These are phyloP conservation scores for Drosophila suboccidentalis DNA, from an alignment of 2,888 invertebrate genomes.

Conservation along the genomic window DNA sequence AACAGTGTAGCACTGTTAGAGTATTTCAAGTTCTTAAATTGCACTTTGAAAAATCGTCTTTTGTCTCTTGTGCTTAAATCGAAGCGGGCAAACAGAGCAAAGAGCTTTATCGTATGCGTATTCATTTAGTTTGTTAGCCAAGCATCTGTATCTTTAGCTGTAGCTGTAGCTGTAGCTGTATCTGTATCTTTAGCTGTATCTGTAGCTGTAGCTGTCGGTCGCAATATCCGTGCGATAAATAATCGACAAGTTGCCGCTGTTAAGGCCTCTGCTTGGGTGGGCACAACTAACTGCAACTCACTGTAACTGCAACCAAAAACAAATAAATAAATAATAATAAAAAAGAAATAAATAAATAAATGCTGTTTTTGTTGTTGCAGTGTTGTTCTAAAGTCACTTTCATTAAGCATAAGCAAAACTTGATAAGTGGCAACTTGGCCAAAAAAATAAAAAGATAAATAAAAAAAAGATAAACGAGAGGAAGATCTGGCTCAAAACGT, in stretches of 20 bases:
- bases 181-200: constrained; percentile 11
- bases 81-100: constrained; percentile 4
- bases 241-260: constrained; percentile 33
- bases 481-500: constrained; percentile 22
- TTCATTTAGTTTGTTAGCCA: neutral
- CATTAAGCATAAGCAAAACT: constrained; percentile 29
- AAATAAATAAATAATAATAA: neutral
- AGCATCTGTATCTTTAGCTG: constrained; percentile 7
- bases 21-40: constrained; percentile 1
- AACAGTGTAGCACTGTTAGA: neutral
- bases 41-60: neutral
- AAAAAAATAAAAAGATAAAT: constrained; percentile 34
- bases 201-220: constrained; percentile 23
- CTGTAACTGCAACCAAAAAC: neutral
- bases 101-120: constrained; percentile 3
- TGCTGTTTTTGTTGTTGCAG: neutral
- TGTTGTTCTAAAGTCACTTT: constrained; percentile 31
- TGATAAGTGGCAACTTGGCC: constrained; percentile 31
- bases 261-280: constrained; percentile 51
- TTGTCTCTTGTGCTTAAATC: constrained; percentile 13
- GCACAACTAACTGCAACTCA: constrained; percentile 30
- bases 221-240: constrained; percentile 60
- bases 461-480: constrained; percentile 1
- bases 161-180: constrained; percentile 20
- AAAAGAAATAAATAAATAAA: neutral